Evolutionary conservation across 2,113 vertebrate species (phyloP), one percentile per base, ranked within the genome.

Genomic region (Nicator chloris): DNA sequence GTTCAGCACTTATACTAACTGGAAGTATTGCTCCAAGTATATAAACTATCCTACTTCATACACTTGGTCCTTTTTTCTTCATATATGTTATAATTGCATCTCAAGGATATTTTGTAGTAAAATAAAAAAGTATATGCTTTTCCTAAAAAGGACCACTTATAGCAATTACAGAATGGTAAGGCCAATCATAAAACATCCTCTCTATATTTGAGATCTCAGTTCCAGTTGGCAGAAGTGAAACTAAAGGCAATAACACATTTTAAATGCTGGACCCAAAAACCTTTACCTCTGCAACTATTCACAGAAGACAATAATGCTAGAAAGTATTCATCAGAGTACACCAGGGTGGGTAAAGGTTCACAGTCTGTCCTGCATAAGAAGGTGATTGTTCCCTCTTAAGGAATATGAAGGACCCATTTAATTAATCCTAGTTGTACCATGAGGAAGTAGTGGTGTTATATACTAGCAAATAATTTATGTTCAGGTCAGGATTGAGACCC

Each of bases 241-340:
- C 30, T 84, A 75, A 79, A 79, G 59, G 33, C 49, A 82, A 68
- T 87, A 87, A 42, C 28, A 45, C 30, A 84, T 39, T 33, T 75
- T 63, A 71, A 94, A 75, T 1, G 0, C 11, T 60, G 72, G 24
- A 75, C 65, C 35, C 47, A 33, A 51, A 77, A 94, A 28, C 17
- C 20, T 90, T 76, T 85, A 61, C 15, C 35, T 78, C 56, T 80
- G 66, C 69, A 96, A 71, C 92, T 93, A 90, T 86, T 92, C 83
- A 84, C 44, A 45, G 30, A 88, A 92, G 54, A 81, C 86, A 86
- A 73, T 95, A 88, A 78, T 28, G 27, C 71, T 69, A 73, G 42
- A 82, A 87, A 40, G 65, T 82, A 49, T 49, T 87, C 86, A 40
- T 91, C 59, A 57, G 53, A 88, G 63, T 77, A 68, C 26, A 66